Evolutionary conservation across 2,113 vertebrate species (phyloP), one percentile per base, ranked within the genome.

Genomic region (Mustela lutreola): DNA sequence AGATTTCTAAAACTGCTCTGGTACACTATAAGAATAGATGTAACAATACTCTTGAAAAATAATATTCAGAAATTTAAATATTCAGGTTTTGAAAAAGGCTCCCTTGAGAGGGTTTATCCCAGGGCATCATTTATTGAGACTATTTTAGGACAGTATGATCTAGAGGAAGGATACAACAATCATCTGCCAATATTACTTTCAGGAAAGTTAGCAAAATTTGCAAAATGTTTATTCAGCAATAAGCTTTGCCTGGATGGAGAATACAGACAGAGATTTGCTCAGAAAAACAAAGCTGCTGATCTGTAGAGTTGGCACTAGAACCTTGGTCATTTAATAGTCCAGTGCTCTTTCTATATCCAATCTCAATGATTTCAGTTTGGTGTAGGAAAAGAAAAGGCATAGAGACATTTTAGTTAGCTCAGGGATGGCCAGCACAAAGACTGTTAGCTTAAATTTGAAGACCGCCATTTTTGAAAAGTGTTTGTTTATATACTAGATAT

Each of bases 201-300:
- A 93, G 42, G 50, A 95, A 95, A 93, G 36, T 90, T 70, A 80
- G 7, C 58, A 75, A 96, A 98, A 89, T 63, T 42, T 62, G 73
- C n/a, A 94, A 84, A 86, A 70, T 45, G 75, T 83, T 95, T 85
- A 80, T 80, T 96, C 11, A 83, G 58, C 84, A 92, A n/a, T 78
- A 89, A 92, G 31, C 28, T 45, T 85, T 78, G 62, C n/a, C 81
- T 89, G 5, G 19, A 94, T 63, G 50, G 48, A 63, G 58, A 95
- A 33, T 53, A 81, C 1, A 71, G 65, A 84, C 1, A 73, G 65
- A 88, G 62, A 56, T 91, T 42, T 91, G 45, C 7, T 90, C 7
- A 22, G 76, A 91, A 88, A 96, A 94, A 96, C 62, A 94, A 94
- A 95, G 58, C 50, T 95, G 70, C 42, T 91, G 91, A 80, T 15